Evolutionary conservation across 2,888 invertebrate genomes (phyloP), one percentile per base, ranked within the genome.

Genomic region (Crepidodera aurea): DNA sequence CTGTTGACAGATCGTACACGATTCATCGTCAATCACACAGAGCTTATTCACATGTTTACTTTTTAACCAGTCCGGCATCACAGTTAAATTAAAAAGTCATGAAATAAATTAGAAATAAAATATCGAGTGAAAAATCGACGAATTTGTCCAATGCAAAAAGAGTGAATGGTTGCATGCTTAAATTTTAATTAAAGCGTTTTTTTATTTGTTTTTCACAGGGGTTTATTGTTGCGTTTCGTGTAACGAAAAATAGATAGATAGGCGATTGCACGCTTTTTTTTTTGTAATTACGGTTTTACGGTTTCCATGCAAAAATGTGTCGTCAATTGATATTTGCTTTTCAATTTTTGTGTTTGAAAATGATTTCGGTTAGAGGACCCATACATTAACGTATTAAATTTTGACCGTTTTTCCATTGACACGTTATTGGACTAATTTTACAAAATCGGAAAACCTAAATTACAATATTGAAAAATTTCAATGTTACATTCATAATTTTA

Each of bases 31-130:
- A 44, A 18, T 42, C 13, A 44, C 6, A 1, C 2, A 2, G 13
- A 34, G 34, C 34, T 34, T 34, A 34, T 34, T 75, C 75, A 73
- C 73, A 73, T 77, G 73, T 75, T 76, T 75, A 72, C 71, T 73
- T 65, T 62, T 61, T 65, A 62, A 53, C 56, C 53, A 60, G 19
- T 44, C 34, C 40, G 8, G 18, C 18, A 40, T 40, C 29, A 48
- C 29, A 50, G 64, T 57, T 39, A 55, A 60, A 62, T 64, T 67
- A 60, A 63, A 65, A 67, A 63, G 60, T 58, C 61, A 64, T 61
- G 59, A 65, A 63, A 62, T 65, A 42, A 56, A 62, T 51, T 59
- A 63, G 61, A 58, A 44, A 46, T 46, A 40, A 64, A 64, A 64
- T 55, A 40, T 60, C 50, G 51, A 32, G 29, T 53, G 53, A 54